Evolutionary conservation across 2,797 vertebrate species (phyloP).

Genomic region (Ibycter americanus): DNA sequence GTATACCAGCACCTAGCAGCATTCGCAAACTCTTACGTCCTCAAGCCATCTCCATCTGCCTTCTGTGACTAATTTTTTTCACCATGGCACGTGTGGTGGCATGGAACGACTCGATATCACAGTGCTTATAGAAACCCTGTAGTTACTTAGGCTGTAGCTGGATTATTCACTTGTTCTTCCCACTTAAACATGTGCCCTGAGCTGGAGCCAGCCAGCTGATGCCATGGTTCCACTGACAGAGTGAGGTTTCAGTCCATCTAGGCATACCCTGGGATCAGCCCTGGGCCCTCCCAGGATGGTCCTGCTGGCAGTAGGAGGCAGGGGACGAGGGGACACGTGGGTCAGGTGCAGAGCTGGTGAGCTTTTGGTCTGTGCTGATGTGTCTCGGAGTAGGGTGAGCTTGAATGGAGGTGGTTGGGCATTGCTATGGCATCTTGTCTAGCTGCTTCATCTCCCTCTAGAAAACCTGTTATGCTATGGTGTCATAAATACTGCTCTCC

Average conservation of each 20-base stretch:
- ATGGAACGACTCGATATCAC: rapidly evolving
- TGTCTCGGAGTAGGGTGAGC: not conserved
- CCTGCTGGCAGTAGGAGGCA: not conserved
- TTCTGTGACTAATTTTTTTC: not conserved
- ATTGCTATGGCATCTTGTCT: not conserved
- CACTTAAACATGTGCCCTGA: rapidly evolving
- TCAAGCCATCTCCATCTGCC: not conserved
- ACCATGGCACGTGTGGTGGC: no score
- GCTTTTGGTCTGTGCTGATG: not conserved
- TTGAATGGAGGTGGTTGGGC: not conserved
- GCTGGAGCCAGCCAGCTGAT: not conserved
- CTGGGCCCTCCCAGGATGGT: rapidly evolving
- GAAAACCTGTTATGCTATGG: not conserved
- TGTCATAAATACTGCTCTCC: not conserved
- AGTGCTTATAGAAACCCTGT: not conserved
- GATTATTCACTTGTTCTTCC: not conserved
- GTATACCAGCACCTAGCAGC: not conserved
- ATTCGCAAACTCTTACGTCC: not conserved
- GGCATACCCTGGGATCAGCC: not conserved
- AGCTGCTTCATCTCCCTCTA: not conserved
- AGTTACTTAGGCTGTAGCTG: not conserved
- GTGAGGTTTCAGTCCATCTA: not conserved
- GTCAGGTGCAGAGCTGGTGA: rapidly evolving
- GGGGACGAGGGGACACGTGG: rapidly evolving
- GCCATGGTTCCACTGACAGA: not conserved